Evolutionary conservation across 2,888 invertebrate genomes (phyloP).

Genomic region (Linnaemya vulpina): DNA sequence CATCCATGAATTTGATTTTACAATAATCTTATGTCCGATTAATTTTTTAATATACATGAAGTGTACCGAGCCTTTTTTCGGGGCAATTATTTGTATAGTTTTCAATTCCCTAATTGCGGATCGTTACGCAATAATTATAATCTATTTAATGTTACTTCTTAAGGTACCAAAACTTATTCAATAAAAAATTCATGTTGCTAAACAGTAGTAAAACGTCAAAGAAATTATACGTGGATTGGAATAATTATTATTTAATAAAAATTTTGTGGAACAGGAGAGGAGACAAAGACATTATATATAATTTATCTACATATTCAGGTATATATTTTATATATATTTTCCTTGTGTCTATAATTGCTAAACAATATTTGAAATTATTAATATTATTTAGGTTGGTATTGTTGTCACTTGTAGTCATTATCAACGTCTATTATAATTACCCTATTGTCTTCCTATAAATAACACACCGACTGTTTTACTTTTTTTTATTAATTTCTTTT

Average conservation of each 20-base stretch:
- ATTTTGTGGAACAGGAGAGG: neutral
- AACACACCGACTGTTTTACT: neutral
- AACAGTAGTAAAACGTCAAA: neutral
- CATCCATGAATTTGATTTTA: no score
- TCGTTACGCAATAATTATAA: no score
- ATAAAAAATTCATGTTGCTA: neutral
- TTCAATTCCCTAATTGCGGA: no score
- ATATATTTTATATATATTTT: neutral
- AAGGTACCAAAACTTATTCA: neutral
- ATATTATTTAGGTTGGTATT: neutral
- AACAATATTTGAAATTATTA: neutral
- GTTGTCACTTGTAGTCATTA: slow-evolving; percentile 1
- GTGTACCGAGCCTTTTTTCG: no score
- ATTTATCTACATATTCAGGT: neutral
- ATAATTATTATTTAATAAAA: neutral
- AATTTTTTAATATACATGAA: no score
- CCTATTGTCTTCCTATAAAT: neutral
- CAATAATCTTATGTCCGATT: no score
- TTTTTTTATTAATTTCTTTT: slow-evolving; percentile 2
- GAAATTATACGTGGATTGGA: neutral
- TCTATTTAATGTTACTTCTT: neutral
- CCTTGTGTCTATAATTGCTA: neutral
- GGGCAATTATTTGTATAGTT: no score
- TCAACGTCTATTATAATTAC: neutral
- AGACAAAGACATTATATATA: neutral